Base-by-base conservation (phyloP, 2,797 vertebrate species). In the Acanthurus lineatus region DNA sequence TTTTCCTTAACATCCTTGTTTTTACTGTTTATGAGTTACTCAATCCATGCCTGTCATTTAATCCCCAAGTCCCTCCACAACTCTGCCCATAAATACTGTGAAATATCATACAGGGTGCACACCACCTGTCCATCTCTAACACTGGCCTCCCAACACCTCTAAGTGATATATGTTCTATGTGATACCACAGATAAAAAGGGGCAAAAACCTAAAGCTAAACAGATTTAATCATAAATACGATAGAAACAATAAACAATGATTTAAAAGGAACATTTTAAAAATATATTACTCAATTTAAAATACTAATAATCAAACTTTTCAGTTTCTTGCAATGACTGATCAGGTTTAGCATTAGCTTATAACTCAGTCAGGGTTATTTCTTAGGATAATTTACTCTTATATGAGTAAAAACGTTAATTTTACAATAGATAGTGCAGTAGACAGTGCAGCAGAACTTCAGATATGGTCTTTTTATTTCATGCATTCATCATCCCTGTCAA, bases 151-250 rank as follows among this genome's bases (percentile, higher is more conserved):
- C 71, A 49, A 70, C 79, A 47, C 53, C 72, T 71, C 76, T 52
- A 76, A 62, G 71, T 71, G 48, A 78, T 56, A 63, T 66, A 49
- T 88, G 87, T 58, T 82, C 45, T 28, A 5, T 52, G 75, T 88
- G 32, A 35, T 35, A 42, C 11, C 73, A 75, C 47, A 63, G 69
- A 35, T 47, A 25, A 22, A 78, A 85, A 79, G 72, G 73, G 32
- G 35, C 59, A 62, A 49, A 25, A 59, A 52, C 28, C 22, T 49
- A 19, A 63, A 40, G 40, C 10, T 11, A 42, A 42, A 22, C 51
- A 69, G 17, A 61, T 28, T 52, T 14, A 2, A 42, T 35, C 35
- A 15, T 17, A 16, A 11, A 58, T 42, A 63, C 54, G 12, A 32
- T 2, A 58, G 12, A 54, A 38, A 71, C 25, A 6, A 28, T 38